phyloP scores from a whole-genome alignment of 1,140 invertebrate species.

The Carposina sasakii region DNA sequence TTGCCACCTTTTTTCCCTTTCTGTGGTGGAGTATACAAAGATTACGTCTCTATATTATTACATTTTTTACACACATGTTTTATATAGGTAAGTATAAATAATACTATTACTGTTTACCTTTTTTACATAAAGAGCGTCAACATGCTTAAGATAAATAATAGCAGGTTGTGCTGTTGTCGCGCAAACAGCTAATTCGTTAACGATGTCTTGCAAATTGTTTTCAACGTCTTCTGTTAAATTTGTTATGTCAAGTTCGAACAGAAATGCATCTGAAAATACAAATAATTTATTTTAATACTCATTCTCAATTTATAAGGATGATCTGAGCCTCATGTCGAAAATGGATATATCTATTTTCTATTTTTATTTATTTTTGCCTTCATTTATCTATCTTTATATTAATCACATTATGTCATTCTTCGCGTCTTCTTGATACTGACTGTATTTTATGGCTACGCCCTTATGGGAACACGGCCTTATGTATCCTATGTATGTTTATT shows the following conservation, averaged over 20 bases:
- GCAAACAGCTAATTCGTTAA: slow-evolving; percentile 18
- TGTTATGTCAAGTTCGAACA: slow-evolving; percentile 31
- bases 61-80: no score
- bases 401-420: no score
- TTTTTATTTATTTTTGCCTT: not conserved
- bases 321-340: no score
- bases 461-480: no score
- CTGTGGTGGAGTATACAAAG: not conserved
- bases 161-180: slow-evolving; percentile 32
- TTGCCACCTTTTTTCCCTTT: not conserved
- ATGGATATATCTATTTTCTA: not conserved
- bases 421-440: no score
- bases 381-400: not conserved
- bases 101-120: no score
- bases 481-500: no score
- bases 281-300: slow-evolving; percentile 2
- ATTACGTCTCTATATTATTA: not conserved
- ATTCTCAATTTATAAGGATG: no score
- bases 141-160: slow-evolving; percentile 32
- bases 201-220: slow-evolving; percentile 15
- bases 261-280: slow-evolving; percentile 29
- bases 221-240: slow-evolving; percentile 6
- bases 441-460: no score
- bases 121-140: slow-evolving; percentile 32
- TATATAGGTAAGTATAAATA: no score